Evolutionary conservation across 2,888 invertebrate species (phyloP).

Genomic region (Chesias legatella): DNA sequence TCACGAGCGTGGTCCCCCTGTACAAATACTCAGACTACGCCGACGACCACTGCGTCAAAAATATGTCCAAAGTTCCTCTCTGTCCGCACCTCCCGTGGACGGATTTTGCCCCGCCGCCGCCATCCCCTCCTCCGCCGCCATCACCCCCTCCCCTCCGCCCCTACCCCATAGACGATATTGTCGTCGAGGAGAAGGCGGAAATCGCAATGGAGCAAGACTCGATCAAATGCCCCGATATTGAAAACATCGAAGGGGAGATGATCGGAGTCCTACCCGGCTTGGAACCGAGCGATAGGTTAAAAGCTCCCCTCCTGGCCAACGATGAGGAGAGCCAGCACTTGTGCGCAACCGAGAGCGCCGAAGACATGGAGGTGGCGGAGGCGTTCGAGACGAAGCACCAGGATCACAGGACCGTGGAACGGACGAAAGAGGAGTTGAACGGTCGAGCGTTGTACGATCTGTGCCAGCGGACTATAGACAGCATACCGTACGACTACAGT

Average conservation of each 20-base stretch:
- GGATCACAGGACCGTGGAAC: conserved; percentile 66
- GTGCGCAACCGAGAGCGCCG: conserved; percentile 13
- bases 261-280: conserved; percentile 38
- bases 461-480: conserved; percentile 35
- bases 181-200: conserved; percentile 10
- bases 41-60: conserved; percentile 69
- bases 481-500: conserved; percentile 48
- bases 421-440: conserved; percentile 59
- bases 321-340: conserved; percentile 47
- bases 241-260: conserved; percentile 32
- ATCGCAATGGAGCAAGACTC: not conserved
- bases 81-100: conserved; percentile 58
- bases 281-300: conserved; percentile 61
- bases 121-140: conserved; percentile 55
- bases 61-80: conserved; percentile 57
- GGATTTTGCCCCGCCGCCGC: conserved; percentile 64
- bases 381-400: conserved; percentile 39
- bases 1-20: conserved; percentile 64
- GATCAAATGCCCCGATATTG: not conserved
- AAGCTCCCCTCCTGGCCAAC: conserved; percentile 48
- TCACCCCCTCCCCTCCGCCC: conserved; percentile 57
- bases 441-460: conserved; percentile 47
- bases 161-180: conserved; percentile 45
- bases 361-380: conserved; percentile 27
- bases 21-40: conserved; percentile 75